Base-by-base conservation (phyloP, 1,140 invertebrate species). In the Drosophila tristis region DNA sequence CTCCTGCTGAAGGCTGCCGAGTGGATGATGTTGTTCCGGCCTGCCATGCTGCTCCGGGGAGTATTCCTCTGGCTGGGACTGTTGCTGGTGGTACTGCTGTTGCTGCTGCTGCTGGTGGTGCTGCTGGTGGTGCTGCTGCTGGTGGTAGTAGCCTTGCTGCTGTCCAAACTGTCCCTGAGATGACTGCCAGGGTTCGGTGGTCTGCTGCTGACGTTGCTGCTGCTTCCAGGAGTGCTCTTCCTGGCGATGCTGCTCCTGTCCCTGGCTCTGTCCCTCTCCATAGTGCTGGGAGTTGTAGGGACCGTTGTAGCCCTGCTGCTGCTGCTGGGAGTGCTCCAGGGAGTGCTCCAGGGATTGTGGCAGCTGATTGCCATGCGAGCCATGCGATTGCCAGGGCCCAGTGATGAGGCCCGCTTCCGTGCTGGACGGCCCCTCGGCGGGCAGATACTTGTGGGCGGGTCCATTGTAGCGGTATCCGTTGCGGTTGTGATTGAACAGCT, bases 391-490 rank as follows among this genome's bases (percentile, higher is more conserved):
- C 35, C 35, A 39, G 35, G 35, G 35, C 1, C 35, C 35, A 13
- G 35, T 39, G 35, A 39, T 39, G 35, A 39, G 13, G 35, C 35
- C 35, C 9, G 35, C 11, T 13, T 70, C 71, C 6, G 60, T 71
- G 43, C 55, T 42, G 1, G 63, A 49, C 3, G 74, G 29, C 25
- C 57, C 71, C 23, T 86, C 74, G 0, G 63, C 71, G 0, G 82
- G 82, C 61, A 87, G 43, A 47, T 87, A 87, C 6, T 87, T 87
- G 45, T 87, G 82, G 1, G 82, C 78, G 0, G 82, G 82, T 7
- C 84, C 82, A 49, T 87, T 89, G 5, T 87, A 87, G 2, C 82
- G 84, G 54, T 87, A 87, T 23, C 84, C 82, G 45, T 76, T 59
- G 4, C 49, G 7, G 59, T 86, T 78, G 13, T 44, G 73, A 4